These are phyloP conservation scores for Chamaedrilus cognettii DNA, from an alignment of 2,888 invertebrate species.

Conservation along the genomic window DNA sequence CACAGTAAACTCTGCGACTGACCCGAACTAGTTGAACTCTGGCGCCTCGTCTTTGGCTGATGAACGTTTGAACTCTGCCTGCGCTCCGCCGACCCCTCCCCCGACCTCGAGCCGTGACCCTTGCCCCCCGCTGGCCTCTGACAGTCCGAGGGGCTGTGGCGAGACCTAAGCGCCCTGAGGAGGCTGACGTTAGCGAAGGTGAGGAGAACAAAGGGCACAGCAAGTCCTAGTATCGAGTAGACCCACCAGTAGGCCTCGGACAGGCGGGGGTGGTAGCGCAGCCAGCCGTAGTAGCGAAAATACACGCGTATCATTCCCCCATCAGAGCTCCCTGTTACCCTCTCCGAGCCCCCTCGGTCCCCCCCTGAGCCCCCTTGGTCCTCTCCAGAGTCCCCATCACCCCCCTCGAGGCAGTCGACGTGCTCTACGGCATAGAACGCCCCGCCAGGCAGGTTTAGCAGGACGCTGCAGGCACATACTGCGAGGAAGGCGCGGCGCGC, in stretches of 20 bases:
- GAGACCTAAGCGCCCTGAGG: constrained; percentile 37
- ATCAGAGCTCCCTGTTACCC: too few species aligned
- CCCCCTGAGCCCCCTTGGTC: too few species aligned
- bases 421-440: constrained; percentile 18
- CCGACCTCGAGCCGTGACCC: neutral
- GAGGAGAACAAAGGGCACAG: constrained; percentile 49
- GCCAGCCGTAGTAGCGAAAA: constrained; percentile 17
- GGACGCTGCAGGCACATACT: constrained; percentile 24
- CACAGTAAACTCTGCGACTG: too few species aligned
- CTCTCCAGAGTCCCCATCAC: too few species aligned
- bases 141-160: too few species aligned
- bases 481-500: constrained; percentile 46
- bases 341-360: too few species aligned
- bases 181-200: constrained; percentile 51
- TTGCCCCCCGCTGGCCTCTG: too few species aligned
- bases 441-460: constrained; percentile 32
- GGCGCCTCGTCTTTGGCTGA: too few species aligned
- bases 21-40: too few species aligned
- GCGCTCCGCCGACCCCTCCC: constrained; percentile 5
- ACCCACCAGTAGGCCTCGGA: constrained; percentile 29
- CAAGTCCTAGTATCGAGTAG: constrained; percentile 50
- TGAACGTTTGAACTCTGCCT: neutral
- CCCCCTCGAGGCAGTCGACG: constrained; percentile 26
- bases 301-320: constrained; percentile 17
- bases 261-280: constrained; percentile 13